Evolutionary conservation across 1,140 invertebrate genomes (phyloP), one percentile per base, ranked within the genome.

Genomic region (Drosophila littoralis): DNA sequence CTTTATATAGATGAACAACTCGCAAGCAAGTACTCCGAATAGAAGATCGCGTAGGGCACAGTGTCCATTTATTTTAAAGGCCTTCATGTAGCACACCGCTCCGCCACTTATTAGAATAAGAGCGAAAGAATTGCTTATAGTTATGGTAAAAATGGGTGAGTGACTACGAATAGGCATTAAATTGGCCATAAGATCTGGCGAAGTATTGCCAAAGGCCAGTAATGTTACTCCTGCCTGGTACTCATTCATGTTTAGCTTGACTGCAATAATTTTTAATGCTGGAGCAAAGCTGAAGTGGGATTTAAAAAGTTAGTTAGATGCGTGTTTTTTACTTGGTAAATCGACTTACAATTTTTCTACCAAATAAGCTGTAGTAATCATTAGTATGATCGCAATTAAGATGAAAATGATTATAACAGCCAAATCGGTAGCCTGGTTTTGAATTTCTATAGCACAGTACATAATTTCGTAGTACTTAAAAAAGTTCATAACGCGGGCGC

Each of bases 381-480:
- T 32, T 15, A 54, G 33, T 7, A 35, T 13, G 9, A 36, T 7
- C 8, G 13, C n/a, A 17, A 54, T 36, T 2, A 57, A 5, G 6
- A 28, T 7, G 15, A 57, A 8, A 2, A 33, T 2, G 12, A 2
- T 4, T 6, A 43, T 8, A 1, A 28, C 10, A 42, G 10, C 1
- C 1, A 10, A 6, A 13, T 54, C 33, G 1, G 1, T 9, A 6
- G 13, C 1, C 6, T 3, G 9, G 13, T 35, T 35, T 10, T 4
- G 4, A 15, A 54, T 17, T 6, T 59, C 2, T 3, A 40, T 5
- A 32, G 1, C 1, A 12, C 55, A 59, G 17, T 59, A 40, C 10
- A 59, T 28, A 2, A 59, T 28, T 28, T 28, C 10, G 8, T 28
- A 42, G 13, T 59, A 59, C 10, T 59, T 59, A 22, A 59, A 28